Evolutionary conservation across 1,140 invertebrate species (phyloP).

Genomic region (Psilanteris sp.): DNA sequence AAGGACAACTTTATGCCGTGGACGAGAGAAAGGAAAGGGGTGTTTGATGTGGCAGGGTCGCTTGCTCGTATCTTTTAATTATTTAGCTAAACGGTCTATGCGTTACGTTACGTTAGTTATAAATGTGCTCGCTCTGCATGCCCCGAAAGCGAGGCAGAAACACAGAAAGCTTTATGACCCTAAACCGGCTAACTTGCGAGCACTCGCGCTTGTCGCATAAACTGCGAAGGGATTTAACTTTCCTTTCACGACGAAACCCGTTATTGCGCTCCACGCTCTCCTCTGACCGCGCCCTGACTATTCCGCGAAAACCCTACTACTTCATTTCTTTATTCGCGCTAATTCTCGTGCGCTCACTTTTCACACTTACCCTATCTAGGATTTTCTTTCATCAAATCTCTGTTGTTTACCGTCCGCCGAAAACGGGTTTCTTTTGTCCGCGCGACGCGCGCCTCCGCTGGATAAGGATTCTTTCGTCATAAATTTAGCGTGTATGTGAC

Average conservation of each 20-base stretch:
- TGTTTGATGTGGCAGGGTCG: conserved; percentile 60
- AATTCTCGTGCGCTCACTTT: conserved; percentile 48
- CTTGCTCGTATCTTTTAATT: conserved; percentile 78
- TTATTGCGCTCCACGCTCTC: conserved; percentile 68
- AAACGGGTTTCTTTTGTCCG: too few species aligned
- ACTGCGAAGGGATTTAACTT: conserved; percentile 79
- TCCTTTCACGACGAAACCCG: conserved; percentile 75
- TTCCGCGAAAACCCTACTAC: conserved; percentile 56
- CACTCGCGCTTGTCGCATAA: conserved; percentile 75
- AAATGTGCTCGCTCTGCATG: conserved; percentile 73
- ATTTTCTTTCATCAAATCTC: conserved; percentile 33
- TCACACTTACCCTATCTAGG: conserved; percentile 4
- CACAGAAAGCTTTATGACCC: conserved; percentile 73
- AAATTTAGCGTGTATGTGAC: too few species aligned
- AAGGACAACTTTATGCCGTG: conserved; percentile 44
- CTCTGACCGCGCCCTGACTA: conserved; percentile 67
- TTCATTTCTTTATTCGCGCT: conserved; percentile 52
- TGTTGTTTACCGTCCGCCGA: too few species aligned
- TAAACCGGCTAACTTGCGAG: conserved; percentile 75
- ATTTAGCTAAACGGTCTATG: conserved; percentile 75
- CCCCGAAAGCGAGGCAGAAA: conserved; percentile 60
- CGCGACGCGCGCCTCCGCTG: too few species aligned
- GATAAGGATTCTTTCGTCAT: too few species aligned
- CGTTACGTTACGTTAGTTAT: conserved; percentile 75
- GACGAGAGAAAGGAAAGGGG: conserved; percentile 38